Conservation (phyloP, 1,140 invertebrate genomes). For the Dermatophagoides farinae region DNA sequence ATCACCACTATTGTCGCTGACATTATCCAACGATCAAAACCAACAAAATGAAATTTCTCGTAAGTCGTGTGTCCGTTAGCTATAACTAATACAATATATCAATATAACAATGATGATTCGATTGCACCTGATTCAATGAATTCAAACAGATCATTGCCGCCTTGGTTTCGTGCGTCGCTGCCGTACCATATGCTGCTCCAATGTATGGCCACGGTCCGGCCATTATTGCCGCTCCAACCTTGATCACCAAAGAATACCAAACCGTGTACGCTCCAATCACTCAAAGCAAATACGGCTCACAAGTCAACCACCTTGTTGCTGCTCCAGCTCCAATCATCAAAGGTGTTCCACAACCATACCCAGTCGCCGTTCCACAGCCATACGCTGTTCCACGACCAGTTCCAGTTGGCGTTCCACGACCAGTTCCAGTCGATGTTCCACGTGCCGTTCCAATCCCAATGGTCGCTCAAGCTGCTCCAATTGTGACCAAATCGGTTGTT, state of each 20-base stretch:
- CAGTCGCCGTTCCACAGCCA: conserved; percentile 5
- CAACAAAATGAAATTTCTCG: too few species aligned
- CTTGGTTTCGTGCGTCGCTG: neutral
- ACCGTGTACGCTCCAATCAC: conserved; percentile 7
- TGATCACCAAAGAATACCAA: neutral
- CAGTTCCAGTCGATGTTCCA: conserved; percentile 9
- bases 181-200: neutral
- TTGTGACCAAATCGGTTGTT: conserved; percentile 10
- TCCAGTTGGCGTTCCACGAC: conserved; percentile 1
- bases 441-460: conserved; percentile 7
- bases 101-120: too few species aligned
- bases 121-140: too few species aligned
- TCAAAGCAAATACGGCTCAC: conserved; percentile 4
- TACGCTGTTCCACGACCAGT: conserved; percentile 11
- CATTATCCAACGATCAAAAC: too few species aligned
- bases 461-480: conserved; percentile 10
- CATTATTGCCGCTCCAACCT: neutral
- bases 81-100: too few species aligned
- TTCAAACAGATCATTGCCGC: neutral
- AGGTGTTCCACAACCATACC: conserved; percentile 8
- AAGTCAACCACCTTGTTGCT: conserved; percentile 1
- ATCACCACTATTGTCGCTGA: too few species aligned
- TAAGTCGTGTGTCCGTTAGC: too few species aligned
- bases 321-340: conserved; percentile 4
- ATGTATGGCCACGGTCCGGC: neutral